A percentile compares a stretch with the other conserved stretches of the same genome.
Conservation (phyloP, 2,888 invertebrate genomes). For the Ennomos quercinarius region DNA sequence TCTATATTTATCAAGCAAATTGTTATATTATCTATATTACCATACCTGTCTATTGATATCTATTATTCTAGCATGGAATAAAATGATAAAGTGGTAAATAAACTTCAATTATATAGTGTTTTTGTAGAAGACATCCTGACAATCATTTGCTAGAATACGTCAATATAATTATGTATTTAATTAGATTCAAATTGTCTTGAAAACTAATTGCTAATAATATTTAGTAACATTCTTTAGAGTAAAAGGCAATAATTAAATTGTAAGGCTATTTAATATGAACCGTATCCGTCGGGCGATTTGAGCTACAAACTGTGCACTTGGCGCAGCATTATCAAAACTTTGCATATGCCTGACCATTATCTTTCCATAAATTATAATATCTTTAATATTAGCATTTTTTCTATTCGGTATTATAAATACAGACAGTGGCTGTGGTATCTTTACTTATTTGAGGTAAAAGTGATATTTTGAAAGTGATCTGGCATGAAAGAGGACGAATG, state of each 20-base stretch:
- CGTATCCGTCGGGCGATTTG: slow-evolving; percentile 31
- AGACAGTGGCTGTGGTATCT: slow-evolving; percentile 86
- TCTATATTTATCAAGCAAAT: slow-evolving; percentile 10
- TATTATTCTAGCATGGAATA: slow-evolving; percentile 6
- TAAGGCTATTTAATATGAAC: slow-evolving; percentile 30
- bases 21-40: slow-evolving; percentile 1
- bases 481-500: slow-evolving; percentile 75
- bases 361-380: slow-evolving; percentile 71
- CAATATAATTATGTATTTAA: neutral
- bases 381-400: slow-evolving; percentile 79
- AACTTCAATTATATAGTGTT: neutral
- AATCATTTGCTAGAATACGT: slow-evolving; percentile 5
- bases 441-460: slow-evolving; percentile 80
- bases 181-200: slow-evolving; percentile 16
- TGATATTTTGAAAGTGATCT: slow-evolving; percentile 67
- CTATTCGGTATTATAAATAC: slow-evolving; percentile 85
- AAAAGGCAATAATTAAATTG: slow-evolving; percentile 33
- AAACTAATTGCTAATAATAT: slow-evolving; percentile 6
- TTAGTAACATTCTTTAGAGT: slow-evolving; percentile 23
- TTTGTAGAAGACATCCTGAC: slow-evolving; percentile 10
- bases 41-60: neutral
- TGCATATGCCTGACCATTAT: slow-evolving; percentile 72
- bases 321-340: slow-evolving; percentile 67
- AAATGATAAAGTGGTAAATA: slow-evolving; percentile 4
- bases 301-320: slow-evolving; percentile 72